Base-by-base conservation (phyloP, 2,888 invertebrate genomes). In the Paralinhomoeus sp. region DNA sequence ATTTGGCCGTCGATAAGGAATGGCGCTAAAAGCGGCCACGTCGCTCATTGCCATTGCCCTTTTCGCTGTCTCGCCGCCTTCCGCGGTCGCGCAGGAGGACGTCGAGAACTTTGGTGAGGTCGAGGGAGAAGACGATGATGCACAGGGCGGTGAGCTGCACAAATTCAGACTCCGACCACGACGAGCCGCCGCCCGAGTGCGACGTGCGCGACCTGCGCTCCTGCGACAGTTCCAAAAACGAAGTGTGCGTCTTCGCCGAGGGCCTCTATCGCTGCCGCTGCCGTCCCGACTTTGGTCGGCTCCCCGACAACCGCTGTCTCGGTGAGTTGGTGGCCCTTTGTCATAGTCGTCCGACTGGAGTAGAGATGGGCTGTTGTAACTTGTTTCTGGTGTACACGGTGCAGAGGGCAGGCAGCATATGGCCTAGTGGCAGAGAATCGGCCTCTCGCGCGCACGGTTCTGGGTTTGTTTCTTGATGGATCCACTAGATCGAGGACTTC, bases 131-230 rank as follows among this genome's bases (percentile, higher is more conserved):
- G 58, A 58, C 45, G 47, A 13, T 18, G 41, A 20, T 31, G 40
- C 22, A 24, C 20, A n/a, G 13, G 27, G 27, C 5, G 27, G 27
- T 27, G 12, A 5, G 27, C 12, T n/a, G n/a, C n/a, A n/a, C n/a
- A n/a, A n/a, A n/a, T n/a, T 9, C 7, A 5, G 12, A 5, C 12
- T 27, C 12, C 7, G 5, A 12, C 7, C 27, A 12, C 27, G 27
- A 27, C 27, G 12, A 27, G 27, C 12, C 53, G 27, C 53, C 58
- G 24, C 60, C 61, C 27, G 61, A 61, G 50, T 61, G 61, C 48
- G 55, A 61, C 40, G 61, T 61, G 22, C 54, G 55, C 47, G 61
- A 61, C 48, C 61, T 61, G 40, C 55, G 61, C 52, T 55, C 55
- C 35, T 61, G 61, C 42, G 56, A 60, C 48, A 52, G 53, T 43